Conservation (phyloP, 2,888 invertebrate genomes). For the Prosopocoilus inquinatus region DNA sequence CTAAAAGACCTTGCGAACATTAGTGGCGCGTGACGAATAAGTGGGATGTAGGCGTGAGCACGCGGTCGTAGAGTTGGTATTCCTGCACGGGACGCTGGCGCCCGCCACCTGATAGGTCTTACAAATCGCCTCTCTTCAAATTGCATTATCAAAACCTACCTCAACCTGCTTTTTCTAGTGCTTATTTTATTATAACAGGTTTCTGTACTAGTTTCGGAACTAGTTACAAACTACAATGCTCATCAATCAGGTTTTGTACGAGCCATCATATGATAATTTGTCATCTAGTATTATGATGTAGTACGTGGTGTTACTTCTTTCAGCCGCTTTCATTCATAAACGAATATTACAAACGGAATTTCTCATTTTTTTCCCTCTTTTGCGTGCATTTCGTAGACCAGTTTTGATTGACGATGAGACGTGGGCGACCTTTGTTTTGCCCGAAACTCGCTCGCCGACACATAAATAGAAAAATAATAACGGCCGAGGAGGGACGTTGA, state of each 20-base stretch:
- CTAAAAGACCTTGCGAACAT: constrained; percentile 4
- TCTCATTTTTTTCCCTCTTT: too few species aligned
- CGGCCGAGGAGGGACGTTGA: too few species aligned
- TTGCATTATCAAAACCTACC: constrained; percentile 31
- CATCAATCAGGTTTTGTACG: constrained; percentile 30
- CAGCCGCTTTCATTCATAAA: constrained; percentile 10
- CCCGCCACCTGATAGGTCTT: constrained; percentile 15
- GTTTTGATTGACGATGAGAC: too few species aligned
- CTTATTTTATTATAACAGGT: constrained; percentile 36
- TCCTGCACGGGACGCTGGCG: constrained; percentile 30
- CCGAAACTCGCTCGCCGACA: too few species aligned
- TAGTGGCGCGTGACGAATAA: constrained; percentile 6
- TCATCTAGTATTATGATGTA: constrained; percentile 30
- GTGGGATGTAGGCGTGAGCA: constrained; percentile 30
- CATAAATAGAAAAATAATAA: too few species aligned
- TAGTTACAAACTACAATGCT: constrained; percentile 34
- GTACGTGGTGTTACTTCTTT: constrained; percentile 1
- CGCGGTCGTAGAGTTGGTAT: constrained; percentile 30
- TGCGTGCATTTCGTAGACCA: too few species aligned
- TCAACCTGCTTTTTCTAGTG: constrained; percentile 37
- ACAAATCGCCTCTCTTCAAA: constrained; percentile 9
- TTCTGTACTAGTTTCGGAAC: constrained; percentile 34
- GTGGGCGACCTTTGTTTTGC: too few species aligned
- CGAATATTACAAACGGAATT: background rate
- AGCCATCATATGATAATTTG: constrained; percentile 28